A percentile compares a stretch with the other conserved stretches of the same genome.
Evolutionary conservation across 2,113 vertebrate species (phyloP).

Genomic region (Oryzias curvinotus): DNA sequence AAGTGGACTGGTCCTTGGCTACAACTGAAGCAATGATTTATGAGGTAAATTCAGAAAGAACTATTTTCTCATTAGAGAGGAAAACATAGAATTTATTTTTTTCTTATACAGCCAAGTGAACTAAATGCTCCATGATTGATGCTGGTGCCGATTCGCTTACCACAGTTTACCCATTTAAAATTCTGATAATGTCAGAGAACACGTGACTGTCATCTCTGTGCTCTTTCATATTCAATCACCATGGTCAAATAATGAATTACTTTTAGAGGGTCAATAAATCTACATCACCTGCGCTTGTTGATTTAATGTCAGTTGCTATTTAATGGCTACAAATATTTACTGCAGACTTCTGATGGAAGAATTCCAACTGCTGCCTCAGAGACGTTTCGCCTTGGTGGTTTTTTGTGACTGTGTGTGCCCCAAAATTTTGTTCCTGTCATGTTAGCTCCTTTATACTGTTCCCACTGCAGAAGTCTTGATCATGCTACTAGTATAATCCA

Average conservation of each 20-base stretch:
- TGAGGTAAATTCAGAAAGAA: conserved; percentile 64
- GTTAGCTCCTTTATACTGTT: too few relatives aligned
- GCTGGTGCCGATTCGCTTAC: conserved; percentile 50
- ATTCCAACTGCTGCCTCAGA: conserved; percentile 1
- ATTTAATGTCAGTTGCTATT: conserved; percentile 44
- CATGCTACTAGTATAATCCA: too few relatives aligned
- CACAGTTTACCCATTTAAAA: conserved; percentile 54
- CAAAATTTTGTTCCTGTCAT: background rate
- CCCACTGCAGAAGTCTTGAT: too few relatives aligned
- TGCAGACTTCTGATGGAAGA: conserved; percentile 32
- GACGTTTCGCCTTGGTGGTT: background rate
- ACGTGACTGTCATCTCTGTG: conserved; percentile 10
- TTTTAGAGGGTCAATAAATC: conserved; percentile 19
- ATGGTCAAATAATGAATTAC: conserved; percentile 33
- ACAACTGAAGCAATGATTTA: conserved; percentile 62
- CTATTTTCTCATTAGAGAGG: conserved; percentile 67
- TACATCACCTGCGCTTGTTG: conserved; percentile 40
- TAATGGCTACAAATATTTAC: conserved; percentile 34
- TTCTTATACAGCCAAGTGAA: conserved; percentile 52
- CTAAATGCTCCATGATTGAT: conserved; percentile 69
- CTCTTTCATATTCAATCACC: conserved; percentile 39
- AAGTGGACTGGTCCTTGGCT: conserved; percentile 28
- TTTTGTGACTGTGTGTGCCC: background rate
- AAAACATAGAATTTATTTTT: conserved; percentile 60
- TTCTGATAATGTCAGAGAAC: conserved; percentile 52